Percentiles rank a stretch among this genome's conserved stretches.
phyloP scores from a whole-genome alignment of 1,140 invertebrate species.

The Trichogramma pretiosum region DNA sequence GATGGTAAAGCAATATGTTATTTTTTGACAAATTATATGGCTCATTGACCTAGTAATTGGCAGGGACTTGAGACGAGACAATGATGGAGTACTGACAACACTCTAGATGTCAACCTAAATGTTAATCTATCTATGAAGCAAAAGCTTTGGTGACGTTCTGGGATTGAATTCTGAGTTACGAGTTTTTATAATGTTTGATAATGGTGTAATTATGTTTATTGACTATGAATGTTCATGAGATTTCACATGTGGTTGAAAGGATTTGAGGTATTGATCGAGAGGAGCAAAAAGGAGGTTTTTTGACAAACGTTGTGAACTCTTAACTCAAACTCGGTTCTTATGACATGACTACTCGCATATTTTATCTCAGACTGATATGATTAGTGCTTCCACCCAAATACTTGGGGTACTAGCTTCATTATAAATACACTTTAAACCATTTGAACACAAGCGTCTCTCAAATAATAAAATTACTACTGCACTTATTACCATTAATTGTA shows the following conservation, averaged over 20 bases:
- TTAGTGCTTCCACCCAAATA: constrained; percentile 26
- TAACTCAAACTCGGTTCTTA: constrained; percentile 40
- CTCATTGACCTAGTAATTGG: constrained; percentile 34
- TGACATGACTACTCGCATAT: constrained; percentile 41
- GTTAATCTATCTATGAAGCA: constrained; percentile 32
- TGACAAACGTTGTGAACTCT: constrained; percentile 39
- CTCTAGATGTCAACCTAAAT: constrained; percentile 37
- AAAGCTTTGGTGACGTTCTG: constrained; percentile 36
- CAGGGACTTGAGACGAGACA: constrained; percentile 38
- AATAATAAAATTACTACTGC: constrained; percentile 26
- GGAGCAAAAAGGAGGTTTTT: constrained; percentile 40
- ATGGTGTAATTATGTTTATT: constrained; percentile 33
- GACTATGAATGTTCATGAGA: constrained; percentile 30
- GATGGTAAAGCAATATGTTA: constrained; percentile 35
- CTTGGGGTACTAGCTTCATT: constrained; percentile 17
- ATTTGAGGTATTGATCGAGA: constrained; percentile 39
- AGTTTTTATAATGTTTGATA: constrained; percentile 38
- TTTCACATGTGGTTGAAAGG: constrained; percentile 34
- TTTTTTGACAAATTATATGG: constrained; percentile 33
- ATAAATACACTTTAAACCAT: constrained; percentile 29
- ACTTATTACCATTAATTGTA: constrained; percentile 39
- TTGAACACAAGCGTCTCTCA: constrained; percentile 31
- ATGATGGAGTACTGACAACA: constrained; percentile 34
- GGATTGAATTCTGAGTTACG: constrained; percentile 40
- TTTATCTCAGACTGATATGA: constrained; percentile 41